Conservation (phyloP, 2,113 vertebrate species). For the Thamnaconus septentrionalis region DNA sequence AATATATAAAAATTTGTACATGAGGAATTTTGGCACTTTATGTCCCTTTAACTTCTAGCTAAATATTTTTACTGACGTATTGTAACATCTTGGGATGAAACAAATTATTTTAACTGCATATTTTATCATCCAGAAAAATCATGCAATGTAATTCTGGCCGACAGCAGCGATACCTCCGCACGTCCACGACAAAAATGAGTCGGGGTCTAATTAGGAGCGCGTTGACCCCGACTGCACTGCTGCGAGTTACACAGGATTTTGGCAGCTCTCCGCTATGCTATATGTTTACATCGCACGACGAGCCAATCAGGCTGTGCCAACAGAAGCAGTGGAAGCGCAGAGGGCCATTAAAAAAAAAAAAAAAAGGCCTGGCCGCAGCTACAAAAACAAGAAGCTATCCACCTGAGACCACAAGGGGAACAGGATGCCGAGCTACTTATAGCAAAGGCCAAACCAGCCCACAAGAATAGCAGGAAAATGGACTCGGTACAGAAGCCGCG, state of each 20-base stretch:
- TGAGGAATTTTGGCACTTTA: too few species aligned
- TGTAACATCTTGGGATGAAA: too few species aligned
- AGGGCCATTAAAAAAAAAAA: constrained; percentile 61
- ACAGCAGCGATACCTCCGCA: background rate
- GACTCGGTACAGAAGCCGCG: constrained; percentile 74
- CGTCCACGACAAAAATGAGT: background rate
- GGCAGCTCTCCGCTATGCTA: constrained; percentile 54
- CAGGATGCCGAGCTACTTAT: constrained; percentile 98
- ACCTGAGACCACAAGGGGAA: constrained; percentile 92
- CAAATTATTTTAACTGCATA: too few species aligned
- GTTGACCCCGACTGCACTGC: background rate
- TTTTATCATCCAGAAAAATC: too few species aligned
- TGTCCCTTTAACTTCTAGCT: too few species aligned
- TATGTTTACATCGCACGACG: constrained; percentile 71
- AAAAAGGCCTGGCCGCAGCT: constrained; percentile 73
- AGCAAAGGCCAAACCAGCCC: constrained; percentile 82
- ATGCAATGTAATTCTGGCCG: background rate
- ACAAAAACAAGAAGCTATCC: constrained; percentile 90
- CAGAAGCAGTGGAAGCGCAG: constrained; percentile 67
- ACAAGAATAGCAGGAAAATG: constrained; percentile 99
- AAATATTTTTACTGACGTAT: too few species aligned
- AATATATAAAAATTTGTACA: too few species aligned
- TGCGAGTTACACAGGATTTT: constrained; percentile 25
- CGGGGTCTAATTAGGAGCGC: constrained; percentile 1
- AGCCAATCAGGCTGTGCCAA: constrained; percentile 79